Conservation (phyloP, 2,797 vertebrate genomes). For the Peromyscus eremicus region DNA sequence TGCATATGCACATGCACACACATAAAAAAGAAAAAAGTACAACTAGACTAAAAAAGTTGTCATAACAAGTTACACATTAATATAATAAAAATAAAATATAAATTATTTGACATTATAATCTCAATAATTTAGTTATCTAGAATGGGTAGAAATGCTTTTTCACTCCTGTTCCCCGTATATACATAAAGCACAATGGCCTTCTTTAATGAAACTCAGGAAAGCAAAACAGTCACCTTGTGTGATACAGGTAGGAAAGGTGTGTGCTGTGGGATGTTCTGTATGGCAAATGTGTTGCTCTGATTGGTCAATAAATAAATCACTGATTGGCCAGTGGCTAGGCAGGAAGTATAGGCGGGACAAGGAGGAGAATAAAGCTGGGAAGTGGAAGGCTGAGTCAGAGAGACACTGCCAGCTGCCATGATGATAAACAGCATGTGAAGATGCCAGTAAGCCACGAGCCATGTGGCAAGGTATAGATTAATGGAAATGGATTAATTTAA, state of each 20-base stretch:
- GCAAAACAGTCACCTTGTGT: background rate
- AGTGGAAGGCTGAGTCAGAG: too few relatives aligned
- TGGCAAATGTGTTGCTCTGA: too few relatives aligned
- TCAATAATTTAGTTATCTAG: background rate
- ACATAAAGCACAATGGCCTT: background rate
- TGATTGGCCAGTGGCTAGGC: too few relatives aligned
- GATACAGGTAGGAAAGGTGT: background rate
- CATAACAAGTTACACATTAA: background rate
- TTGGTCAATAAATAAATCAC: too few relatives aligned
- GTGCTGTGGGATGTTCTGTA: too few relatives aligned
- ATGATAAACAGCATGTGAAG: too few relatives aligned
- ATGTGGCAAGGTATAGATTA: too few relatives aligned
- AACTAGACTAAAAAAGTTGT: background rate
- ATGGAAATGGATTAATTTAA: too few relatives aligned
- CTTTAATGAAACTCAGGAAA: background rate
- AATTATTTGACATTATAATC: slow-evolving; percentile 1
- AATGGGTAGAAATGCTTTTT: background rate
- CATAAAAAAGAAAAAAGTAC: background rate
- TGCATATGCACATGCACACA: background rate
- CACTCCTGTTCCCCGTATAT: background rate
- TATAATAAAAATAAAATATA: slow-evolving; percentile 31
- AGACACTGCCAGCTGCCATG: too few relatives aligned
- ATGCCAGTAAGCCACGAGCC: too few relatives aligned
- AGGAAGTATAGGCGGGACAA: too few relatives aligned
- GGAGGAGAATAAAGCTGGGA: too few relatives aligned